Percentiles rank a stretch among this genome's conserved stretches.
Evolutionary conservation across 2,888 invertebrate species (phyloP).

Genomic region (Kryphioiulus occultus): DNA sequence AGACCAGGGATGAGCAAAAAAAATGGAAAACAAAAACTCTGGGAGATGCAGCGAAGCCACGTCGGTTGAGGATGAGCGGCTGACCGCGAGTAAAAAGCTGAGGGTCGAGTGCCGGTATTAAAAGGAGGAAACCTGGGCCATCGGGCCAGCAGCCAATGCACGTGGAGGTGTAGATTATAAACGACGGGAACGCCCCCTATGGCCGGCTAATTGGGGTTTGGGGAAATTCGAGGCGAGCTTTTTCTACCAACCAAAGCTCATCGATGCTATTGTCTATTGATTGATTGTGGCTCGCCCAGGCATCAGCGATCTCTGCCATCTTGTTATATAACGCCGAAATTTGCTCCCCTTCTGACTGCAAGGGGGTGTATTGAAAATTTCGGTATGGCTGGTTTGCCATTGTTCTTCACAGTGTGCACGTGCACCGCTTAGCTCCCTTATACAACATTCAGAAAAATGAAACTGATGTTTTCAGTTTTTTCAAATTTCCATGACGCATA

Average conservation of each 20-base stretch:
- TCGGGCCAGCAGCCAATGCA: constrained; percentile 14
- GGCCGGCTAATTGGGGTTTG: constrained; percentile 20
- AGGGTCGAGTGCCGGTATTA: not conserved
- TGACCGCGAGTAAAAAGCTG: constrained; percentile 23
- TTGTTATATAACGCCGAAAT: not conserved
- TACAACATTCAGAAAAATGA: too few species aligned
- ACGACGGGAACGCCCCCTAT: not conserved
- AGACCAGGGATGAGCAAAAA: not conserved
- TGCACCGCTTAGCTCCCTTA: too few species aligned
- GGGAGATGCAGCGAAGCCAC: not conserved
- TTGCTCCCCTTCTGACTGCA: not conserved
- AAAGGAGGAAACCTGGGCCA: constrained; percentile 23
- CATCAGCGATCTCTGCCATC: not conserved
- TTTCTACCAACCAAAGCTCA: constrained; percentile 53
- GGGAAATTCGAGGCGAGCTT: constrained; percentile 41
- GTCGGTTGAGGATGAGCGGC: constrained; percentile 2
- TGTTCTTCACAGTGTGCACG: too few species aligned
- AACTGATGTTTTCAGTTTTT: too few species aligned
- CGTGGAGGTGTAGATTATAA: constrained; percentile 23
- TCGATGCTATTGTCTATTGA: constrained; percentile 54
- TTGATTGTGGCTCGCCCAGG: constrained; percentile 50
- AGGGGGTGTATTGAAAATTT: too few species aligned
- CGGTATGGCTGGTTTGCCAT: too few species aligned
- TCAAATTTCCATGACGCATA: too few species aligned
- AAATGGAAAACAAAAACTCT: not conserved